Percentiles rank a stretch among this genome's conserved stretches.
Conservation (phyloP, 2,888 invertebrate genomes). For the Sarcophaga variegata region DNA sequence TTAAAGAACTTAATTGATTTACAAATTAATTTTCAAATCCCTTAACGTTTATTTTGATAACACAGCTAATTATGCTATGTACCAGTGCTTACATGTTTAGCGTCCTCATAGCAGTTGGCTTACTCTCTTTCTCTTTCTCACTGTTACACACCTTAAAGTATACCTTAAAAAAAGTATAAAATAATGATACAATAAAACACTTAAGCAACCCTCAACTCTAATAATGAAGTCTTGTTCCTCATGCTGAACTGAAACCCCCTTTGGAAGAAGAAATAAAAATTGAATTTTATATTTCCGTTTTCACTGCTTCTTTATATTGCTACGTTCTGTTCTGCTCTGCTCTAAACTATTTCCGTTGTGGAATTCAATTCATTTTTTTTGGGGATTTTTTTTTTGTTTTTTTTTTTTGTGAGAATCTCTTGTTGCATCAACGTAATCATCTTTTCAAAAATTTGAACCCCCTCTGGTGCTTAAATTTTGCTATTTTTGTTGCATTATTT, state of each 20-base stretch:
- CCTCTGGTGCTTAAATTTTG: neutral
- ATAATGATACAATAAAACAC: conserved; percentile 5
- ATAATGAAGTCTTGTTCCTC: conserved; percentile 39
- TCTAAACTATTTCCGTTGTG: neutral
- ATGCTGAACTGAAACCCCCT: neutral
- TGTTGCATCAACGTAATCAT: neutral
- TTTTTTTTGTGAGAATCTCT: neutral
- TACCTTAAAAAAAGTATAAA: too few species aligned
- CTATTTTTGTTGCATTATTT: neutral
- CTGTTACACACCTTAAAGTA: too few species aligned
- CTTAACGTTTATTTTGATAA: neutral
- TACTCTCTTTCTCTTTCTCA: too few species aligned
- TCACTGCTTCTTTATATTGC: too few species aligned
- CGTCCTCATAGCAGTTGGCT: neutral
- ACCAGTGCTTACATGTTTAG: neutral
- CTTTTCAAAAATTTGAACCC: neutral
- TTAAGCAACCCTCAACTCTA: conserved; percentile 37
- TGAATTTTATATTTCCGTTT: too few species aligned
- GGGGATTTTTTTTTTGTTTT: too few species aligned
- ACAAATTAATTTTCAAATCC: conserved; percentile 20
- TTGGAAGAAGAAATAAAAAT: too few species aligned
- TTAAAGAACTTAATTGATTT: neutral
- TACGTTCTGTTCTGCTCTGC: neutral
- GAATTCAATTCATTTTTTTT: neutral
- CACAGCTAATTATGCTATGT: neutral